A percentile compares a stretch with the other conserved stretches of the same genome.
Conservation (phyloP, 2,113 vertebrate genomes). For the Tor tambroides region DNA sequence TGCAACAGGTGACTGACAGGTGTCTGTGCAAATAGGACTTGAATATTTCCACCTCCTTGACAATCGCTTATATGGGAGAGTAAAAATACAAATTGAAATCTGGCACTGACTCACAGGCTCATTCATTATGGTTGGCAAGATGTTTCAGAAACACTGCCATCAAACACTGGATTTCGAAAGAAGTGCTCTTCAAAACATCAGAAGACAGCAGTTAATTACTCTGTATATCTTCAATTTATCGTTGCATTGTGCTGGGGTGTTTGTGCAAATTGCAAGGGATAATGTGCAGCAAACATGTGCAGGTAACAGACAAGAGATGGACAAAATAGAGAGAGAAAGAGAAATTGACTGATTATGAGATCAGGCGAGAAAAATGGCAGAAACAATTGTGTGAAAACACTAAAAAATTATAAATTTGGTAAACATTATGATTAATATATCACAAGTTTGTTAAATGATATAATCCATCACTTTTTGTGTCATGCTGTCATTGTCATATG, state of each 20-base stretch:
- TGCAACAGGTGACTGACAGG: not conserved
- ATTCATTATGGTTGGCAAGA: constrained; percentile 1
- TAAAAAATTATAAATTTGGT: not conserved
- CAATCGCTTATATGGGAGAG: not conserved
- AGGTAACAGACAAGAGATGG: not conserved
- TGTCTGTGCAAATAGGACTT: not conserved
- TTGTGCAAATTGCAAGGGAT: not conserved
- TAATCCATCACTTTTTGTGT: not conserved
- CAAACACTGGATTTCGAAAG: not conserved
- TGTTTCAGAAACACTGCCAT: not conserved
- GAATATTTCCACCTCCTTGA: not conserved
- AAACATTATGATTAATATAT: not conserved
- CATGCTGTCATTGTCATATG: constrained; percentile 56
- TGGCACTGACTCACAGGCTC: not conserved
- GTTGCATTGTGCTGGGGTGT: not conserved
- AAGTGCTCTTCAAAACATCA: not conserved
- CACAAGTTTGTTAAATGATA: not conserved
- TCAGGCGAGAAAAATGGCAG: not conserved
- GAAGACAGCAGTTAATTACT: constrained; percentile 1
- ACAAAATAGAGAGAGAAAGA: not conserved
- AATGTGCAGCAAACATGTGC: not conserved
- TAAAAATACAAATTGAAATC: not conserved
- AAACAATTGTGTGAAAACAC: not conserved
- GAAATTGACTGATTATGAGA: not conserved
- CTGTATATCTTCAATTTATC: not conserved